Percentiles rank a stretch among this genome's conserved stretches.
phyloP scores from a whole-genome alignment of 2,797 vertebrate species.

The Xerus rutilus region DNA sequence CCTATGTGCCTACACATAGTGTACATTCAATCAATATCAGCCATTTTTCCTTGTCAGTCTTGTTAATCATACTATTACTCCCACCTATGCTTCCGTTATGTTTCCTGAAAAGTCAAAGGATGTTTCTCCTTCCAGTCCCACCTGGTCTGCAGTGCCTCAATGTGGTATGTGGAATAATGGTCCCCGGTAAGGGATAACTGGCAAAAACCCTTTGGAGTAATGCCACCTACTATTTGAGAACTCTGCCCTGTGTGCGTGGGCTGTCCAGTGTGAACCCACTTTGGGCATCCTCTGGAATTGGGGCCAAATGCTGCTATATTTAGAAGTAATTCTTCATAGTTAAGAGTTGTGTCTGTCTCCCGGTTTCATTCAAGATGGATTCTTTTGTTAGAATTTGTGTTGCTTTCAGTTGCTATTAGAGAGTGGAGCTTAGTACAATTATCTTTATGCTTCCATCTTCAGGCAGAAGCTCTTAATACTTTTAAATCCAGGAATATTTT shows the following conservation, averaged over 20 bases:
- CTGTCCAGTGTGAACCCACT: background rate
- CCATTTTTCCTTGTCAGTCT: background rate
- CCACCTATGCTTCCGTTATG: background rate
- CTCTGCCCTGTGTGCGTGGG: background rate
- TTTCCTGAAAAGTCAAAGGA: background rate
- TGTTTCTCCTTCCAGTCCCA: background rate
- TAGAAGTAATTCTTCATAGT: slow-evolving; percentile 70
- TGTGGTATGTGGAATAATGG: background rate
- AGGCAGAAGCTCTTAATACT: slow-evolving; percentile 75
- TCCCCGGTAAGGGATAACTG: background rate
- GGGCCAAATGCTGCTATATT: slow-evolving; percentile 69
- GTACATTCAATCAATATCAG: background rate
- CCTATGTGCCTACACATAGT: background rate
- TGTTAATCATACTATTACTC: background rate
- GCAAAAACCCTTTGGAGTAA: background rate
- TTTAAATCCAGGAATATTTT: slow-evolving; percentile 80
- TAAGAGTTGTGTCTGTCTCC: slow-evolving; percentile 58
- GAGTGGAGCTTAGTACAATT: slow-evolving; percentile 61
- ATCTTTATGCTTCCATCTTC: slow-evolving; percentile 74
- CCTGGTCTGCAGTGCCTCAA: background rate
- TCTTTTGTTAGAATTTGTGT: slow-evolving; percentile 61
- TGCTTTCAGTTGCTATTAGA: slow-evolving; percentile 69
- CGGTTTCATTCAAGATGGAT: slow-evolving; percentile 62
- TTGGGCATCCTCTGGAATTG: slow-evolving; percentile 56
- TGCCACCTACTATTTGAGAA: background rate